Percentiles rank a stretch among this genome's conserved stretches.
These are phyloP conservation scores for Scaptomyza parva DNA, from an alignment of 2,888 invertebrate genomes.

Conservation along the genomic window DNA sequence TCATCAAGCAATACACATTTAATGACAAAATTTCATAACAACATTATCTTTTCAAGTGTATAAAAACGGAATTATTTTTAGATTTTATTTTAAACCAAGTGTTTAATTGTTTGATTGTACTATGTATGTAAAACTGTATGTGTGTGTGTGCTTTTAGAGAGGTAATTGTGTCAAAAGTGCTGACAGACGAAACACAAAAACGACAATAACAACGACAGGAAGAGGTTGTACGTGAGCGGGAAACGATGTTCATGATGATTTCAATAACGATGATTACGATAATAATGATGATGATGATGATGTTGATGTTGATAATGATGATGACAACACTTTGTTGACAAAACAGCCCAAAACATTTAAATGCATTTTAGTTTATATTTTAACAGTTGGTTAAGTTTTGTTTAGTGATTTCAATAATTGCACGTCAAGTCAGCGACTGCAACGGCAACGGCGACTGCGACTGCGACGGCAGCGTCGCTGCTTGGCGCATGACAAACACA, in stretches of 20 bases:
- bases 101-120: constrained; percentile 1
- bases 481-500: constrained; percentile 45
- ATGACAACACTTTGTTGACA: constrained; percentile 76
- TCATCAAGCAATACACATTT: too few relatives aligned
- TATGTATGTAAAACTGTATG: constrained; percentile 5
- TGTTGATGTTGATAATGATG: constrained; percentile 47
- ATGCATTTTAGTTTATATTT: constrained; percentile 83
- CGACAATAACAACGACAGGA: constrained; percentile 15
- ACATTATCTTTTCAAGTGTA: too few relatives aligned
- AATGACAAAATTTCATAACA: too few relatives aligned
- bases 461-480: not conserved
- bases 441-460: constrained; percentile 3
- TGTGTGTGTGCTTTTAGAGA: constrained; percentile 43
- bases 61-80: too few relatives aligned
- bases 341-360: constrained; percentile 76
- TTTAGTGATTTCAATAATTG: constrained; percentile 81
- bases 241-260: constrained; percentile 29
- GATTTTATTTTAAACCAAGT: not conserved
- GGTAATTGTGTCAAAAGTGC: constrained; percentile 74
- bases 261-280: constrained; percentile 25
- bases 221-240: constrained; percentile 40
- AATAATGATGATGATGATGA: constrained; percentile 28
- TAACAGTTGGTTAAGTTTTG: constrained; percentile 83
- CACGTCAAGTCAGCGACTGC: constrained; percentile 27
- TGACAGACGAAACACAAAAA: constrained; percentile 64